Evolutionary conservation across 2,797 vertebrate genomes (phyloP).

Genomic region (Coregonus suidteri): DNA sequence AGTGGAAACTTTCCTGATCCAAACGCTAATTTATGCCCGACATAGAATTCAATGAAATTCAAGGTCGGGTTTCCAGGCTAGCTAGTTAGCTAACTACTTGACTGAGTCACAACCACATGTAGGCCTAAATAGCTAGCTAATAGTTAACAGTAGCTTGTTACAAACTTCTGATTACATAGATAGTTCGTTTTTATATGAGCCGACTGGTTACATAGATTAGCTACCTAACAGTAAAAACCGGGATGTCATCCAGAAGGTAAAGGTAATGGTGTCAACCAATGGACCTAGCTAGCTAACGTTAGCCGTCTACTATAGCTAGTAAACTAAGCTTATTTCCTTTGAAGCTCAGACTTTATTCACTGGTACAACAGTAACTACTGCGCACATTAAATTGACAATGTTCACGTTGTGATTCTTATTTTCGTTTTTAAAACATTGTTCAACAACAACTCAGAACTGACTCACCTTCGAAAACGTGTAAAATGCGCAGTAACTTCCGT

Average conservation of each 20-base stretch:
- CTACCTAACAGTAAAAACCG: neutral
- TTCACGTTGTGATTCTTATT: neutral
- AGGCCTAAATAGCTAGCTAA: neutral
- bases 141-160: neutral
- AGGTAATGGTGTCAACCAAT: neutral
- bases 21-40: no score
- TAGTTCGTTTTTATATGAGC: neutral
- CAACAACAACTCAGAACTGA: neutral
- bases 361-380: neutral
- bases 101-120: neutral
- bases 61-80: no score
- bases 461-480: constrained; percentile 55
- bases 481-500: constrained; percentile 45
- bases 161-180: neutral
- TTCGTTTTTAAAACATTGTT: neutral
- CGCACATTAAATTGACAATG: neutral
- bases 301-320: neutral
- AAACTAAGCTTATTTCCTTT: no score
- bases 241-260: neutral
- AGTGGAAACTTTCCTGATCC: no score
- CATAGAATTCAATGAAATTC: no score
- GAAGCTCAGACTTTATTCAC: neutral
- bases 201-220: neutral
- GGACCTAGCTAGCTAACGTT: neutral
- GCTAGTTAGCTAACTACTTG: no score